Evolutionary conservation across 2,113 vertebrate genomes (phyloP), one percentile per base, ranked within the genome.

Genomic region (Microtus ochrogaster): DNA sequence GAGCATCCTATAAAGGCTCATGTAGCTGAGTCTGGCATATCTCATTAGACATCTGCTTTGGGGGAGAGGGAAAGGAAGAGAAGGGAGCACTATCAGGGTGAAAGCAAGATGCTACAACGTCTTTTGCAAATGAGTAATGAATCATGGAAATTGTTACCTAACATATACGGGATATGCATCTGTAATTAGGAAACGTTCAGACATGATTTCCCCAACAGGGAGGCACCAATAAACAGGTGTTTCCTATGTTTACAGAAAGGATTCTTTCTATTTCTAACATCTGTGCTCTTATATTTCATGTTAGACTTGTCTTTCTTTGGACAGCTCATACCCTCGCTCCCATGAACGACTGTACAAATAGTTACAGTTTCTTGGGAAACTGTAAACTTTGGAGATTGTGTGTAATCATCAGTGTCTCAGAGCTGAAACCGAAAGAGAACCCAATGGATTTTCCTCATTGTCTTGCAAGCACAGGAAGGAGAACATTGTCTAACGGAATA

Each of bases 171-270:
- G 83, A 41, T 24, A 70, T 16, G 49, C 63, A 65, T 74, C 44
- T 90, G 21, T 94, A 92, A 91, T 92, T 90, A 82, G 86, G 72
- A 92, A 94, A 91, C 5, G 68, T 73, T 70, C 89, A 78, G n/a
- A 28, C 1, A 44, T 65, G 49, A 28, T 79, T 97, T 96, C 70
- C 78, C 61, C 74, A 94, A 39, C 41, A 89, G 68, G 33, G 61
- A 89, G 55, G 41, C n/a, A 52, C 93, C 87, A 91, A 86, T 55
- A 86, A 79, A 44, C 92, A 93, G 90, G 58, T 78, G 83, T 52
- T 92, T 97, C 76, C 76, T 24, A 17, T 58, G 49, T 88, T 94
- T 92, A 39, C 28, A 76, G 70, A 83, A 84, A 30, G 39, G 4
- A 10, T 30, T 74, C 72, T 72, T 84, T n/a, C 4, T 14, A 65